These are phyloP conservation scores for Trachelipus rathkii DNA, from an alignment of 1,140 invertebrate species.

Conservation along the genomic window DNA sequence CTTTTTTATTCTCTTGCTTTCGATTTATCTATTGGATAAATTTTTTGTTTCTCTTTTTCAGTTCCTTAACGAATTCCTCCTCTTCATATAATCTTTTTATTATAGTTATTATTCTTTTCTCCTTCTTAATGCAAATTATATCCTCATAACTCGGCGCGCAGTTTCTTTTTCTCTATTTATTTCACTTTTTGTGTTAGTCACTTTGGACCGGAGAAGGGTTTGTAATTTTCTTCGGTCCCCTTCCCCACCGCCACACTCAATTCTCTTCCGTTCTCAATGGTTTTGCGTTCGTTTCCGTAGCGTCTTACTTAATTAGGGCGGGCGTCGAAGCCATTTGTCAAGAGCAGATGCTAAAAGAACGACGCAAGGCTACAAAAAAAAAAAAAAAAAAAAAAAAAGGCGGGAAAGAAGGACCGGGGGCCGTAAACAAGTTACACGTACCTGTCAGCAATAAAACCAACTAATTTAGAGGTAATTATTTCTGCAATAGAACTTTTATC, in stretches of 20 bases:
- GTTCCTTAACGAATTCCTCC: neutral
- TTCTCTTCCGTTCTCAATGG: neutral
- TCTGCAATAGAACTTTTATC: conserved; percentile 13
- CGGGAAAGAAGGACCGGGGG: neutral
- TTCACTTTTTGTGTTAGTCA: neutral
- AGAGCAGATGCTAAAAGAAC: neutral
- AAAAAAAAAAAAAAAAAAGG: neutral
- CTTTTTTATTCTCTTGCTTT: neutral
- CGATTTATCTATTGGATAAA: neutral
- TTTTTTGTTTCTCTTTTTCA: neutral
- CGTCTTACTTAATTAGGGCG: neutral
- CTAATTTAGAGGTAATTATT: conserved; percentile 13
- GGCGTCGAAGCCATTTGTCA: conserved; percentile 5
- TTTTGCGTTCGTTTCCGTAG: neutral
- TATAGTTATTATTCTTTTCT: neutral
- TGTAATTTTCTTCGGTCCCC: neutral
- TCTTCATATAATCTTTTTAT: neutral
- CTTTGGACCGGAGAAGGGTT: neutral
- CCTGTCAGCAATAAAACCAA: neutral
- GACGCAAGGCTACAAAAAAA: too few relatives aligned
- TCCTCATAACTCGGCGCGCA: neutral
- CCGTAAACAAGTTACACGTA: neutral
- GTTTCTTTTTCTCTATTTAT: too few relatives aligned
- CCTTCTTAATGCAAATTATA: neutral
- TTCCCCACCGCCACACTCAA: neutral